Percentiles rank a stretch among this genome's conserved stretches.
Conservation (phyloP, 2,113 vertebrate species). For the Gulo gulo region DNA sequence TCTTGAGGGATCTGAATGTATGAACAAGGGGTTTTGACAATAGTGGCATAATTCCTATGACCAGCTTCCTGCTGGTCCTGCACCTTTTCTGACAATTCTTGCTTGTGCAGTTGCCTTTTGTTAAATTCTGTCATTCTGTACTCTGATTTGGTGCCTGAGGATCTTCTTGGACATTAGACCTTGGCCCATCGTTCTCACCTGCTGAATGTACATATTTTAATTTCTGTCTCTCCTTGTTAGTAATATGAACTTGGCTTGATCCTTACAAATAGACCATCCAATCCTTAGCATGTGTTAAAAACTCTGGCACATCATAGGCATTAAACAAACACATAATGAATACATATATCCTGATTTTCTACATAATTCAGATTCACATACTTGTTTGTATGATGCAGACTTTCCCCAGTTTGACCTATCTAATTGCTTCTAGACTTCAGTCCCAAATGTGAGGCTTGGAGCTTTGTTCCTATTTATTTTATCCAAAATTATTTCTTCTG, state of each 20-base stretch:
- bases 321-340: not conserved
- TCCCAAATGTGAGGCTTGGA: not conserved
- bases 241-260: not conserved
- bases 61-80: not conserved
- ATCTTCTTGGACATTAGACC: not conserved
- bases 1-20: no score
- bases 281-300: not conserved
- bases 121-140: not conserved
- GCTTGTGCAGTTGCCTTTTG: not conserved
- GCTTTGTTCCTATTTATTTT: not conserved
- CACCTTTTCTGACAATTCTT: not conserved
- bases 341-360: not conserved
- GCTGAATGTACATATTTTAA: not conserved
- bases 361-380: not conserved
- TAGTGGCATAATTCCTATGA: not conserved
- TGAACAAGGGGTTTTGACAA: not conserved
- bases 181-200: not conserved
- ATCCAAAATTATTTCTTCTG: not conserved
- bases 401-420: not conserved
- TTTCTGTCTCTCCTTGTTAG: not conserved
- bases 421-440: not conserved
- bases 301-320: not conserved
- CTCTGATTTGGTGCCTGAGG: not conserved
- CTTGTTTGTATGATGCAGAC: not conserved
- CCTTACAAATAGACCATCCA: not conserved